These are phyloP conservation scores for Linurgus olivaceus DNA, from an alignment of 2,797 vertebrate genomes.

Conservation along the genomic window DNA sequence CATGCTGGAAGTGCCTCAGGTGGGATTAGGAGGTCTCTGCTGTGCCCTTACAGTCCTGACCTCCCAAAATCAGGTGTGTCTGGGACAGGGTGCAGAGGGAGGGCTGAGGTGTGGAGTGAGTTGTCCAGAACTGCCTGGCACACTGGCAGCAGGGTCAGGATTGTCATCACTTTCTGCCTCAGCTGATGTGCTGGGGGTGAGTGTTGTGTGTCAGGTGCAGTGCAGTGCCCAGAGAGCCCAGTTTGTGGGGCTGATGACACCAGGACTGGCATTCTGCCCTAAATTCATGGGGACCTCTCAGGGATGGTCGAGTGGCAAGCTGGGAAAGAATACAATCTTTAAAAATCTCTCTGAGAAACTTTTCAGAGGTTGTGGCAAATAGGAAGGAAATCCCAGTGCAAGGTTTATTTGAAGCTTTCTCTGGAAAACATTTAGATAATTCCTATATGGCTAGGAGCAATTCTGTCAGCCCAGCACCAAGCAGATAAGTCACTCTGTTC, in stretches of 20 bases:
- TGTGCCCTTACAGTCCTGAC: rapidly evolving
- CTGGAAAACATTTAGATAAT: neutral
- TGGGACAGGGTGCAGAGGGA: neutral
- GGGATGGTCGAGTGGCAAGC: neutral
- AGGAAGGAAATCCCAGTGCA: neutral
- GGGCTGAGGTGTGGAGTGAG: neutral
- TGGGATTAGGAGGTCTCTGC: neutral
- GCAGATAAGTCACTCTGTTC: neutral
- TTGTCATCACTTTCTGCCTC: neutral
- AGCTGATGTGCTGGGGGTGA: neutral
- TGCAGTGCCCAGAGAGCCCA: rapidly evolving
- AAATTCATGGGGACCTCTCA: neutral
- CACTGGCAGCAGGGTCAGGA: rapidly evolving
- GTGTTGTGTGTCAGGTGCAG: rapidly evolving
- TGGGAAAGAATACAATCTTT: neutral
- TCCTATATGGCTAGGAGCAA: neutral
- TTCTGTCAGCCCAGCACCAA: neutral
- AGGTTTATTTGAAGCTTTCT: neutral
- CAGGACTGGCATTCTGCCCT: neutral
- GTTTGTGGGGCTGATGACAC: neutral
- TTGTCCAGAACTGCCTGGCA: neutral
- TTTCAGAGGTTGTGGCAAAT: neutral
- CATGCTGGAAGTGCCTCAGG: neutral
- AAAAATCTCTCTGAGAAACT: neutral
- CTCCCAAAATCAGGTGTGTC: rapidly evolving